Evolutionary conservation across 1,140 invertebrate genomes (phyloP), one percentile per base, ranked within the genome.

Genomic region (Zaprionus lachaisei): DNA sequence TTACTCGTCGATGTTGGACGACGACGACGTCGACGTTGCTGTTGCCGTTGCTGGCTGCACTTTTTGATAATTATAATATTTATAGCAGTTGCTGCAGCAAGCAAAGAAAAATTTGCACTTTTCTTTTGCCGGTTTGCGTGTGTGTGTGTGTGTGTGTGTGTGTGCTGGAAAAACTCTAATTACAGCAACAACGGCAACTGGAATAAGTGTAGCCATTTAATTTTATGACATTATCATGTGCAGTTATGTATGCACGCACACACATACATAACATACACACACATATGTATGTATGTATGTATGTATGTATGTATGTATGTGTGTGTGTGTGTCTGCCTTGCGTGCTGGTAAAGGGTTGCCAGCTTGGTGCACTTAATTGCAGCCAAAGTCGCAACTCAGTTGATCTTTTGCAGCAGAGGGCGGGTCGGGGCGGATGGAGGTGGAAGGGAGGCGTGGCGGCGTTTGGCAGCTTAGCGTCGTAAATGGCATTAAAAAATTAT

Each of bases 141-240:
- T 22, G 34, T 57, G 74, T 70, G 70, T 63, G 63, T 31, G 28
- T 31, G 31, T 31, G 31, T 34, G 28, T 31, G 2, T 54, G 51
- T 68, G 54, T 26, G 51, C 85, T 82, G 79, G 76, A 90, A 90
- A 89, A 90, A 90, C 79, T 79, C 79, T 90, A 85, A 90, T 90
- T 90, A 90, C 90, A 82, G 63, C 80, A 75, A 41, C 70, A 54
- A 57, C 64, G 49, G 28, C 73, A 51, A 49, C 80, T 37, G 63
- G 65, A 82, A 80, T 81, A 87, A 87, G 83, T 87, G 83, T 87
- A 74, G 80, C 80, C 84, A 90, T 90, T 90, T 90, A 90, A 91
- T 90, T 90, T 90, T 90, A 90, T 90, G 85, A 90, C 85, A 91
- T 90, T 90, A 90, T 90, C 86, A 90, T 90, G 85, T 85, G 81